Percentiles rank a stretch among this genome's conserved stretches.
Evolutionary conservation across 2,797 vertebrate species (phyloP).

Genomic region (Telmatherina bonti): DNA sequence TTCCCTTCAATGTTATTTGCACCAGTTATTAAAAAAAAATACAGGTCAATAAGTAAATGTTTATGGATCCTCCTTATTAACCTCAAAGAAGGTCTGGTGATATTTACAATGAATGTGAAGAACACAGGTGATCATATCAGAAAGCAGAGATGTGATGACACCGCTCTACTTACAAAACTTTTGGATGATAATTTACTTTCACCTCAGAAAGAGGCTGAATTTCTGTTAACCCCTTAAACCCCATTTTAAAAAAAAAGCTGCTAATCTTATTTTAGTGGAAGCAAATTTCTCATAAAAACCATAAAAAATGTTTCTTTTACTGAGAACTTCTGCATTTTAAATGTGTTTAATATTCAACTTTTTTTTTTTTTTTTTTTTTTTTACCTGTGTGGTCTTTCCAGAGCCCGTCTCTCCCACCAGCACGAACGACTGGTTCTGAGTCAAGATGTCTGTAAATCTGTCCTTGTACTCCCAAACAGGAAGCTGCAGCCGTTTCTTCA

Average conservation of each 20-base stretch:
- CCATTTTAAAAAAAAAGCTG: conserved; percentile 18
- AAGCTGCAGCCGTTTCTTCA: conserved; percentile 93
- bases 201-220: conserved; percentile 36
- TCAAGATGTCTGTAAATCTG: conserved; percentile 91
- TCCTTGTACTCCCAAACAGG: conserved; percentile 98
- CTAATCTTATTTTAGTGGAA: conserved; percentile 27
- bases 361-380: no score
- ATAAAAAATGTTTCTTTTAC: conserved; percentile 19
- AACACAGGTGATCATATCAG: conserved; percentile 23
- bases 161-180: conserved; percentile 26
- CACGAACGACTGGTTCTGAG: conserved; percentile 92
- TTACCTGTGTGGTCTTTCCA: conserved; percentile 97
- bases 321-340: not conserved
- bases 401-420: conserved; percentile 96
- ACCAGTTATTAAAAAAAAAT: no score
- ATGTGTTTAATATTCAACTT: not conserved
- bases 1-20: no score
- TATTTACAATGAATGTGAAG: not conserved
- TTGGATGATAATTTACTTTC: conserved; percentile 48
- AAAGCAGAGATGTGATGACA: conserved; percentile 32
- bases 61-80: not conserved
- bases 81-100: not conserved
- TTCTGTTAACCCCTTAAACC: conserved; percentile 39
- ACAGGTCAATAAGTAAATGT: not conserved
- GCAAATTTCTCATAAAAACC: conserved; percentile 26